A percentile compares a stretch with the other conserved stretches of the same genome.
These are phyloP conservation scores for Anoplophora glabripennis DNA, from an alignment of 1,140 invertebrate genomes.

Conservation along the genomic window DNA sequence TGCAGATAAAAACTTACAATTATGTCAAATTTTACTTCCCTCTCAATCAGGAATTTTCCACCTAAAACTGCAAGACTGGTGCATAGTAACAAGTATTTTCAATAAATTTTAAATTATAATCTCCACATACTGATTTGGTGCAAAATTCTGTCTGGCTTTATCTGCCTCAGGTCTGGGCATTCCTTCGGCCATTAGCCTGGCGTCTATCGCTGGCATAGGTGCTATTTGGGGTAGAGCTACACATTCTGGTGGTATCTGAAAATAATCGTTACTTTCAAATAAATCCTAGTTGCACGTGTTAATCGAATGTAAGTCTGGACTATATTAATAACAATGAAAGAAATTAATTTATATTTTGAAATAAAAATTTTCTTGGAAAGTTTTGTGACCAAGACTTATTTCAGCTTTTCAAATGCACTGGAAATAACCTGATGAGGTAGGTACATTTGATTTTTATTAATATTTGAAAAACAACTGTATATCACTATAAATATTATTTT, in stretches of 20 bases:
- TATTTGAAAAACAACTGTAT: too few relatives aligned
- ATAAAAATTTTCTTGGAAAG: not conserved
- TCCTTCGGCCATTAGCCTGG: conserved; percentile 36
- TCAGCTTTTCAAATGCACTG: not conserved
- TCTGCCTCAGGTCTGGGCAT: conserved; percentile 38
- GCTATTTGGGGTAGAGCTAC: conserved; percentile 40
- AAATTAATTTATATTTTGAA: not conserved
- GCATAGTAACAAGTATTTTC: not conserved
- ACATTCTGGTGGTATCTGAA: conserved; percentile 46
- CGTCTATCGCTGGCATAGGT: conserved; percentile 40
- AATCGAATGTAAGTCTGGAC: not conserved
- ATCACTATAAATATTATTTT: too few relatives aligned
- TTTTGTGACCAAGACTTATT: not conserved
- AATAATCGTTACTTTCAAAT: not conserved
- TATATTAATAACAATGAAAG: conserved; percentile 1
- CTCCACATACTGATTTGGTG: conserved; percentile 43
- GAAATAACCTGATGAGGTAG: too few relatives aligned
- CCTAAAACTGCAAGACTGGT: not conserved
- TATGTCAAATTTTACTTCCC: not conserved
- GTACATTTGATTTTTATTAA: too few relatives aligned
- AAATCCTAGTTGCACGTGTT: not conserved
- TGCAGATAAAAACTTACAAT: conserved; percentile 16
- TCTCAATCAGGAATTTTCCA: conserved; percentile 7
- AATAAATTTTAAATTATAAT: conserved; percentile 40
- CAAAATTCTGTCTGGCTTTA: conserved; percentile 37